Base-by-base conservation (phyloP, 2,888 invertebrate species). In the Mythimna impura region DNA sequence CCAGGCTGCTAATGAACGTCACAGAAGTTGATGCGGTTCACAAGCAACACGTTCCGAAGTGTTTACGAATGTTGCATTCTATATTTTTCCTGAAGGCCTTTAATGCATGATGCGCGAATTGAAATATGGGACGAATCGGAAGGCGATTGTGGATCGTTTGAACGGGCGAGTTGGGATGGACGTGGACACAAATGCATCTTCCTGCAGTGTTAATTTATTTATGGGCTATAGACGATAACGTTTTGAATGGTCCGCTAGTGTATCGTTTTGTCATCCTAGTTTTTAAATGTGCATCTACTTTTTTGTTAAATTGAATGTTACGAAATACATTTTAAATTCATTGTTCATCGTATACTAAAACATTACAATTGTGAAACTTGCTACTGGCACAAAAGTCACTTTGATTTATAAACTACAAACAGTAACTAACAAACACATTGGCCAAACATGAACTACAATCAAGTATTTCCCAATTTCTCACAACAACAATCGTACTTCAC, bases 21-120 rank as follows among this genome's bases (percentile, higher is more conserved):
- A 91, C 88, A 83, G 86, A 78, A 70, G 71, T 71, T 91, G 90
- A 92, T 91, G 87, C 84, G 87, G 87, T 88, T 83, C 82, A 86
- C 84, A 84, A 85, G 83, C 88, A 88, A 86, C 85, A 81, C 87
- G 85, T 86, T 87, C 84, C 83, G 83, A 86, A 74, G 77, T 92
- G 91, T 94, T 94, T 93, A 94, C 87, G 91, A 88, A 79, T 74
- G 86, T 71, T 90, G 91, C 90, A 91, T 93, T 89, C 90, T 88
- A 93, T 94, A 94, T 93, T 94, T 94, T 94, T 94, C 91, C 88
- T 89, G 84, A 91, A 91, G 91, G 90, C 91, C 92, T 91, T 20
- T 92, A 93, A 92, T 92, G 92, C 88, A 89, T 92, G 92, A 93
- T 92, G 92, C 89, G 92, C 89, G 86, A 93, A 94, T 91, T 94